These are phyloP conservation scores for Trachurus trachurus DNA, from an alignment of 2,797 vertebrate genomes.

Conservation along the genomic window DNA sequence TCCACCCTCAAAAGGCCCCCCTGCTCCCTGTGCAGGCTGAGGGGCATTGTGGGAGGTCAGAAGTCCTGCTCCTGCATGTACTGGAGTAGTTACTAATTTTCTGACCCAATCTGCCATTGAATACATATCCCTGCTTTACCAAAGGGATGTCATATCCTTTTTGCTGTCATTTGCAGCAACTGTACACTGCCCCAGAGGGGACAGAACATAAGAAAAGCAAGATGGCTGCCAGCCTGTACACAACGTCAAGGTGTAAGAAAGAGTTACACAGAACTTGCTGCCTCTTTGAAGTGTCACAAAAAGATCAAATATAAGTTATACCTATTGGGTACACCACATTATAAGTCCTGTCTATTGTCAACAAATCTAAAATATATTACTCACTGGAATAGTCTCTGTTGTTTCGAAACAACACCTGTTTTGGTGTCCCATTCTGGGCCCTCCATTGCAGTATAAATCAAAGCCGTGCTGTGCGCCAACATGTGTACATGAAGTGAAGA, in stretches of 20 bases:
- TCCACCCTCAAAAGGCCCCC: slow-evolving; percentile 70
- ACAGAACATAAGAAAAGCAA: slow-evolving; percentile 11
- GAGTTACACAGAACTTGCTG: slow-evolving; percentile 13
- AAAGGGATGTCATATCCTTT: not conserved
- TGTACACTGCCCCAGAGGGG: not conserved
- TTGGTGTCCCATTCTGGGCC: slow-evolving; percentile 60
- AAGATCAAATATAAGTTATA: slow-evolving; percentile 30
- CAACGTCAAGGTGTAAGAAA: not conserved
- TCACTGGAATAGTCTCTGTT: slow-evolving; percentile 45
- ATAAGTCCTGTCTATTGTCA: slow-evolving; percentile 21
- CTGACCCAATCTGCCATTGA: slow-evolving; percentile 41
- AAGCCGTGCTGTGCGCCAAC: slow-evolving; percentile 58
- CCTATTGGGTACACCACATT: slow-evolving; percentile 8
- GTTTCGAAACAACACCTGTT: slow-evolving; percentile 69
- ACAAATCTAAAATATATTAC: slow-evolving; percentile 41
- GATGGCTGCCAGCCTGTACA: slow-evolving; percentile 5
- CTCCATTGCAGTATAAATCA: slow-evolving; percentile 68
- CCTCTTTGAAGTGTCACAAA: slow-evolving; percentile 19
- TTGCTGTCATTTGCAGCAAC: slow-evolving; percentile 7
- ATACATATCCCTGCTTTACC: slow-evolving; percentile 35
- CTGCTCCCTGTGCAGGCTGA: slow-evolving; percentile 71
- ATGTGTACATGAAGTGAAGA: slow-evolving; percentile 59
- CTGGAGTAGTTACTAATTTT: slow-evolving; percentile 67
- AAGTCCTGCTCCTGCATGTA: slow-evolving; percentile 76
- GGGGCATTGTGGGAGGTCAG: slow-evolving; percentile 83